phyloP scores from a whole-genome alignment of 2,797 vertebrate species.

The Nasua narica region DNA sequence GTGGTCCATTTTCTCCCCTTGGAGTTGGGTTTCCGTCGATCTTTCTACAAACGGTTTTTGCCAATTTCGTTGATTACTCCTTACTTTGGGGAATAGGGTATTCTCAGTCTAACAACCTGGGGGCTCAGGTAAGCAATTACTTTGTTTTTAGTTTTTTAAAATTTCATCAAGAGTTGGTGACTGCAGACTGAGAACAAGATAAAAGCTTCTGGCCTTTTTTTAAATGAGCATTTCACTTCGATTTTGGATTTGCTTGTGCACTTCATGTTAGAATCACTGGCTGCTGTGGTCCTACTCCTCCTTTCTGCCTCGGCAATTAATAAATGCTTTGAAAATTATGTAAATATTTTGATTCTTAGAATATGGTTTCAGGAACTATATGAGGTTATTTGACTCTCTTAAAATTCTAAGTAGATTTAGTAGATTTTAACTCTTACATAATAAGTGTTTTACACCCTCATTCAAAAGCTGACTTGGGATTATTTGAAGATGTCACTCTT shows the following conservation, averaged over 20 bases:
- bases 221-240: constrained; percentile 12
- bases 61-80: constrained; percentile 47
- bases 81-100: constrained; percentile 52
- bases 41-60: constrained; percentile 61
- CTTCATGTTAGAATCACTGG: not conserved
- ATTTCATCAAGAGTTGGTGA: constrained; percentile 36
- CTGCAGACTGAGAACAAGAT: not conserved
- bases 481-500: constrained; percentile 30
- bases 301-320: constrained; percentile 42
- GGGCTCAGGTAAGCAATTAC: constrained; percentile 64
- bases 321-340: constrained; percentile 47
- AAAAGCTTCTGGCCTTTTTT: not conserved
- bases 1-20: constrained; percentile 68
- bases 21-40: constrained; percentile 48
- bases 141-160: constrained; percentile 46
- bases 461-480: constrained; percentile 2
- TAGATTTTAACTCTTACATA: not conserved
- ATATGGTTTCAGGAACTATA: not conserved
- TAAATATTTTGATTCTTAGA: constrained; percentile 36
- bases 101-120: constrained; percentile 32
- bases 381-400: not conserved
- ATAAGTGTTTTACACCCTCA: not conserved
- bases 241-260: constrained; percentile 10
- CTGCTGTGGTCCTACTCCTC: not conserved
- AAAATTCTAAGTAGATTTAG: constrained; percentile 26